A percentile compares a stretch with the other conserved stretches of the same genome.
phyloP scores from a whole-genome alignment of 2,113 vertebrate species.

The Sula dactylatra region DNA sequence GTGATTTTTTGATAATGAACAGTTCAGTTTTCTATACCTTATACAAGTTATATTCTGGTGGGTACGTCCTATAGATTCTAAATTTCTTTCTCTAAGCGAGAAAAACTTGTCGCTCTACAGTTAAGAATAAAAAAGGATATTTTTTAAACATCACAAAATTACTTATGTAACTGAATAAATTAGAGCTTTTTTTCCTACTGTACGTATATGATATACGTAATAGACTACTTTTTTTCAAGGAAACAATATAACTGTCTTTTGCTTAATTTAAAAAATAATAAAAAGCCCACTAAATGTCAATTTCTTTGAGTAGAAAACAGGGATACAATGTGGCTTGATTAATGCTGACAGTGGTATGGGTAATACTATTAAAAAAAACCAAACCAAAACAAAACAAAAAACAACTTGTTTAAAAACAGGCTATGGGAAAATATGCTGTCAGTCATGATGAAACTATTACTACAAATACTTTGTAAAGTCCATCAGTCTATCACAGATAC shows the following conservation, averaged over 20 bases:
- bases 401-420: background rate
- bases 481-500: background rate
- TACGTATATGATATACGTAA: background rate
- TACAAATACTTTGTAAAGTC: background rate
- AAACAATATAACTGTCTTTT: background rate
- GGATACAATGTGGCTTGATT: background rate
- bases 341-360: background rate
- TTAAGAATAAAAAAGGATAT: background rate
- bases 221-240: background rate
- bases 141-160: background rate
- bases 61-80: background rate
- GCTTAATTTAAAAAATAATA: background rate
- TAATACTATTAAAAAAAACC: background rate
- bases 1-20: background rate
- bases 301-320: background rate
- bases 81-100: background rate
- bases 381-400: background rate
- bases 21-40: background rate
- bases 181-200: background rate
- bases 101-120: background rate
- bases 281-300: fast-evolving
- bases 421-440: background rate
- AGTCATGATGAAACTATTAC: background rate
- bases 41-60: background rate
- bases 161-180: background rate